Conservation (phyloP, 2,113 vertebrate species). For the Tragelaphus imberbis region DNA sequence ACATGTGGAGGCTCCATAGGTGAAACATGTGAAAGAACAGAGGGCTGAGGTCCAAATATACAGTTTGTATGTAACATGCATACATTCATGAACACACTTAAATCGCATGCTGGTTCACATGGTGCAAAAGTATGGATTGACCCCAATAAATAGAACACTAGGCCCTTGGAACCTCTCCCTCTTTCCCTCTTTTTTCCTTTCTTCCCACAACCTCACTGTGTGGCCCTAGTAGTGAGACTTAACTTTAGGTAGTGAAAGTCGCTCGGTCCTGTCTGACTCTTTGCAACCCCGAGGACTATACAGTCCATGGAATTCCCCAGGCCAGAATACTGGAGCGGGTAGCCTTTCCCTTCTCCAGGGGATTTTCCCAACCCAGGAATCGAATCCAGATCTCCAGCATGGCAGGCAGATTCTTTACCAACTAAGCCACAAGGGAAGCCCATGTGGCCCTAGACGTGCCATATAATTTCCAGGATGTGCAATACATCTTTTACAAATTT, state of each 20-base stretch:
- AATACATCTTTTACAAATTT: neutral
- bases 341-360: neutral
- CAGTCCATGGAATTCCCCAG: neutral
- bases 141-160: neutral
- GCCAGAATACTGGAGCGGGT: neutral
- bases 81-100: neutral
- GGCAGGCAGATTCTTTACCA: neutral
- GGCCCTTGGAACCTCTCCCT: neutral
- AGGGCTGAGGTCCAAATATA: neutral
- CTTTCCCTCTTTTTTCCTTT: neutral
- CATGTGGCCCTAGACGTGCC: neutral
- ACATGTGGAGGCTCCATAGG: neutral
- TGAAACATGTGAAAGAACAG: neutral
- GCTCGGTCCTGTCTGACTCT: neutral
- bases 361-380: neutral
- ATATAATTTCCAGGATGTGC: neutral
- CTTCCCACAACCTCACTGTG: neutral
- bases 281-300: neutral
- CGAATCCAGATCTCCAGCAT: neutral
- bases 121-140: neutral
- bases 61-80: neutral
- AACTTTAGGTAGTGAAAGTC: neutral
- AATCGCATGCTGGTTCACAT: neutral
- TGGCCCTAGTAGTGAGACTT: neutral
- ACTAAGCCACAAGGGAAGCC: neutral